phyloP scores from a whole-genome alignment of 2,888 invertebrate genomes.

The Nephrotoma guestfalica region DNA sequence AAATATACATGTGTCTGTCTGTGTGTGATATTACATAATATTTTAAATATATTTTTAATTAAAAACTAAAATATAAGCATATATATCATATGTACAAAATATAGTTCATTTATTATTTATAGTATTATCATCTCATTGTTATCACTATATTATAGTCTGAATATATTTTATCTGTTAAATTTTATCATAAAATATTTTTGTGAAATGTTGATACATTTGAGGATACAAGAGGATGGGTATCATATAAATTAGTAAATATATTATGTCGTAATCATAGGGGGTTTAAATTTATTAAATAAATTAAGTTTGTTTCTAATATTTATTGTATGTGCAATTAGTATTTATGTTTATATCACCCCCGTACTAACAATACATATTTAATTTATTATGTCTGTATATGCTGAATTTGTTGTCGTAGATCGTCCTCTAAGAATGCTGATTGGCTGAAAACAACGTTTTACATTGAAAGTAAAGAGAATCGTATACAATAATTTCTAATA shows the following conservation, averaged over 20 bases:
- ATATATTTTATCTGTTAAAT: neutral
- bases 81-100: neutral
- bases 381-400: too few species aligned
- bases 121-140: neutral
- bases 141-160: neutral
- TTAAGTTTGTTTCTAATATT: neutral
- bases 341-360: neutral
- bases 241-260: neutral
- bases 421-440: too few species aligned
- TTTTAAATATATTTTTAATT: neutral
- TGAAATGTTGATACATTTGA: neutral
- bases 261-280: neutral
- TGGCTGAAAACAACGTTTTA: too few species aligned
- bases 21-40: neutral
- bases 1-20: neutral
- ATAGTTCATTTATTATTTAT: neutral
- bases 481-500: too few species aligned
- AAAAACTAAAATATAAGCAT: neutral
- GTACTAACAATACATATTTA: too few species aligned
- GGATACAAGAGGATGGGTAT: neutral
- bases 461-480: too few species aligned
- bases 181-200: neutral
- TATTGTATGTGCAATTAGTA: neutral
- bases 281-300: neutral
- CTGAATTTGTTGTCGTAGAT: too few species aligned